Evolutionary conservation across 2,797 vertebrate genomes (phyloP), one percentile per base, ranked within the genome.

Genomic region (Harpagifer antarcticus): DNA sequence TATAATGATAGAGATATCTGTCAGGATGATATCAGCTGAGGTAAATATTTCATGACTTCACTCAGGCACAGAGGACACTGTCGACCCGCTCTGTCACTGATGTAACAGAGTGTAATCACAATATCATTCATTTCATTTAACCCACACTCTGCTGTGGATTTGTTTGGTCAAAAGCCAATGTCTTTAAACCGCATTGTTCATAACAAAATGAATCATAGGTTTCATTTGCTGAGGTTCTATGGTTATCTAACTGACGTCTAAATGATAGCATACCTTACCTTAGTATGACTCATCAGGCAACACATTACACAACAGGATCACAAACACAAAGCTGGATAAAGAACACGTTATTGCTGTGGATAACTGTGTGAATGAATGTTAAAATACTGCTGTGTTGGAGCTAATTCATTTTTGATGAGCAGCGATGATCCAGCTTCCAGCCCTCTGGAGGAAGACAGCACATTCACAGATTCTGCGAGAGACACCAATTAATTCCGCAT

Each of bases 381-480:
- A 20, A 76, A 70, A 81, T 83, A 48, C 49, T 58, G 16, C 60
- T 80, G 65, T 63, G 57, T 55, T 75, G 42, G 23, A 62, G 66
- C 71, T 85, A 83, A 84, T 85, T 71, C 76, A 17, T 64, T 56
- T 69, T 82, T 81, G 78, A 82, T 86, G 75, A 69, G 72, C 75
- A 61, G 70, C 66, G 60, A 16, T 19, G 73, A 79, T 72, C 70
- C 77, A 67, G 58, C 59, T 55, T 56, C 20, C 48, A 71, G 56
- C 52, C 44, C 70, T 79, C n/a, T 0, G 68, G 63, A 54, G 65
- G 50, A 37, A 76, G 79, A 82, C 63, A 44, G 61, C 33, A 43
- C 33, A 49, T 20, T 68, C 56, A 74, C 57, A 81, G 59, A 81
- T 52, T 67, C 61, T 67, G 63, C 42, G 16, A 52, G 23, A 40